Evolutionary conservation across 2,113 vertebrate species (phyloP).

Genomic region (Epinephelus fuscoguttatus): DNA sequence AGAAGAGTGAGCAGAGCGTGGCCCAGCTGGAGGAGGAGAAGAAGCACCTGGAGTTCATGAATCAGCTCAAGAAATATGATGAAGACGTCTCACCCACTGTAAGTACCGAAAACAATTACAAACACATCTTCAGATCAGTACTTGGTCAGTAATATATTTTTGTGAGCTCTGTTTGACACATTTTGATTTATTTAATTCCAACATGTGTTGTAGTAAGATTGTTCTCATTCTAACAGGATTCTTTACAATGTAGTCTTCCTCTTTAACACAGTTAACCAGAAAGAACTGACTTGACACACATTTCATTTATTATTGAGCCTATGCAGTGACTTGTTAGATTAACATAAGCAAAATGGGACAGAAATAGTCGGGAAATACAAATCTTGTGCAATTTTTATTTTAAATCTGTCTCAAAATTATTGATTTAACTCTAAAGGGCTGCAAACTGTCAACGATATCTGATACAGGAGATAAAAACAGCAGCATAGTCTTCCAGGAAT

Average conservation of each 20-base stretch:
- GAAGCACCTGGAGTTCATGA: conserved; percentile 98
- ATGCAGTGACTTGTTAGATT: not conserved
- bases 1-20: conserved; percentile 96
- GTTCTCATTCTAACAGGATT: too few species aligned
- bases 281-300: not conserved
- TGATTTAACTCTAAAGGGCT: not conserved
- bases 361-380: not conserved
- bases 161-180: not conserved
- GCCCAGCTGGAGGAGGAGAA: conserved; percentile 99
- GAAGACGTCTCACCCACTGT: conserved; percentile 91
- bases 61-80: conserved; percentile 97
- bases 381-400: not conserved
- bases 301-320: conserved; percentile 1
- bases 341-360: not conserved
- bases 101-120: conserved; percentile 37
- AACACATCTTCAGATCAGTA: not conserved
- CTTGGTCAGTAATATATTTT: not conserved
- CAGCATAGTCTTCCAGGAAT: conserved; percentile 43
- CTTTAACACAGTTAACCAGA: not conserved
- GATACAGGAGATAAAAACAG: not conserved
- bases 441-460: not conserved
- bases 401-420: not conserved
- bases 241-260: not conserved
- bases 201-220: not conserved
- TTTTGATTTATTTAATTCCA: not conserved